phyloP scores from a whole-genome alignment of 2,888 invertebrate species.

The Cryptocephalus moraei region DNA sequence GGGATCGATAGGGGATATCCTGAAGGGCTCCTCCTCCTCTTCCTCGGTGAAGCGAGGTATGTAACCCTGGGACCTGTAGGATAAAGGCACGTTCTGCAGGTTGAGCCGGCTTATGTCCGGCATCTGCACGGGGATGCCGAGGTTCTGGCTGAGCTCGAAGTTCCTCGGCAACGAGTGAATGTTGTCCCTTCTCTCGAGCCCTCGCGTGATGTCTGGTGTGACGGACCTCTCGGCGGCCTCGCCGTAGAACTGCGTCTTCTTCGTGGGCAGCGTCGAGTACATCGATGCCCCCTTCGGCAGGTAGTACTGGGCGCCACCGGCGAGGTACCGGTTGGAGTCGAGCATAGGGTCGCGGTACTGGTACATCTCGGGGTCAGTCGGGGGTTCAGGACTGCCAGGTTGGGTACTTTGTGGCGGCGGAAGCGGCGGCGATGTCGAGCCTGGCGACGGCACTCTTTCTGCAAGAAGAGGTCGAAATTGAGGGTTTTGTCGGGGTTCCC shows the following conservation, averaged over 20 bases:
- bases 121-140: slow-evolving; percentile 31
- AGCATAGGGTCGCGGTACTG: slow-evolving; percentile 18
- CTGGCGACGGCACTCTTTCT: slow-evolving; percentile 33
- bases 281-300: slow-evolving; percentile 19
- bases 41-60: not conserved
- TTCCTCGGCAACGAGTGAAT: slow-evolving; percentile 9
- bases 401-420: slow-evolving; percentile 14
- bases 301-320: slow-evolving; percentile 19
- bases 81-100: slow-evolving; percentile 23
- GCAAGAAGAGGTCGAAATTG: slow-evolving; percentile 10
- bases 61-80: slow-evolving; percentile 8
- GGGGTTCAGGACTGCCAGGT: slow-evolving; percentile 21
- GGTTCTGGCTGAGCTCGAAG: slow-evolving; percentile 20
- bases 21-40: slow-evolving; percentile 38
- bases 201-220: slow-evolving; percentile 44
- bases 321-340: slow-evolving; percentile 17
- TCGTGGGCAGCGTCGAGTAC: slow-evolving; percentile 39
- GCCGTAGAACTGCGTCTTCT: slow-evolving; percentile 35
- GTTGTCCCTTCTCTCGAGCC: slow-evolving; percentile 25
- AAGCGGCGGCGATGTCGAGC: not conserved
- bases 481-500: too few species aligned
- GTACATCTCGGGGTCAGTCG: slow-evolving; percentile 18
- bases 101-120: slow-evolving; percentile 21
- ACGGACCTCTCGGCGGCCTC: slow-evolving; percentile 38
- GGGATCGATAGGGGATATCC: slow-evolving; percentile 60